Percentiles rank a stretch among this genome's conserved stretches.
phyloP scores from a whole-genome alignment of 2,888 invertebrate genomes.

The Ametastegia equiseti region DNA sequence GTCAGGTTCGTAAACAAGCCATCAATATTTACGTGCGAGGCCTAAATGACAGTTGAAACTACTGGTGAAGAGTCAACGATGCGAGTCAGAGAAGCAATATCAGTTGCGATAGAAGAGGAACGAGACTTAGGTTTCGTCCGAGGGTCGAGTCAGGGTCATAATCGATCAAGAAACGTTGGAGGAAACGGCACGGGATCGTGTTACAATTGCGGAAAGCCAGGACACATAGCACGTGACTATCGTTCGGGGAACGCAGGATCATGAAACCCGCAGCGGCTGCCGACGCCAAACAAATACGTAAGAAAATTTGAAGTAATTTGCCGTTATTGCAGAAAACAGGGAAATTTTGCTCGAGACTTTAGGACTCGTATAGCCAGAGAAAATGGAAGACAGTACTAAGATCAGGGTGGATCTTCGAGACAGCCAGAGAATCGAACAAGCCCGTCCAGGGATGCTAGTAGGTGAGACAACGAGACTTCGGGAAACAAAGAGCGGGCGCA shows the following conservation, averaged over 20 bases:
- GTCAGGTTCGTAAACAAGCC: conserved; percentile 5
- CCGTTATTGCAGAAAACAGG: background rate
- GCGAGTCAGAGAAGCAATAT: conserved; percentile 14
- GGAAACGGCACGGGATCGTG: background rate
- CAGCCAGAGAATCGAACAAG: background rate
- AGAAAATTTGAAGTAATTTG: background rate
- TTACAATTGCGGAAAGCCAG: conserved; percentile 14
- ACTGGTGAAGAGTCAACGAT: conserved; percentile 9
- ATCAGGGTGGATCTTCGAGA: background rate
- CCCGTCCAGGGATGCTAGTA: background rate
- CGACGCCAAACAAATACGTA: background rate
- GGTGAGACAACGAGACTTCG: background rate
- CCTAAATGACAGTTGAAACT: background rate
- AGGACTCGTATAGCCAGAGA: background rate
- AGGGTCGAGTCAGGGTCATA: background rate
- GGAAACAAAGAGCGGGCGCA: background rate
- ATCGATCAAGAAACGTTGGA: background rate
- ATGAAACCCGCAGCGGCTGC: background rate
- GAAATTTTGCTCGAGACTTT: background rate
- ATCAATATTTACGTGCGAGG: background rate
- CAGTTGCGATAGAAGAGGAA: conserved; percentile 2
- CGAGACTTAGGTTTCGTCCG: conserved; percentile 4
- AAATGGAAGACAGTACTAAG: background rate
- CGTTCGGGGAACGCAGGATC: background rate
- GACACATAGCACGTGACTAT: conserved; percentile 2